Conservation (phyloP, 2,888 invertebrate genomes). For the Catocala sponsa region DNA sequence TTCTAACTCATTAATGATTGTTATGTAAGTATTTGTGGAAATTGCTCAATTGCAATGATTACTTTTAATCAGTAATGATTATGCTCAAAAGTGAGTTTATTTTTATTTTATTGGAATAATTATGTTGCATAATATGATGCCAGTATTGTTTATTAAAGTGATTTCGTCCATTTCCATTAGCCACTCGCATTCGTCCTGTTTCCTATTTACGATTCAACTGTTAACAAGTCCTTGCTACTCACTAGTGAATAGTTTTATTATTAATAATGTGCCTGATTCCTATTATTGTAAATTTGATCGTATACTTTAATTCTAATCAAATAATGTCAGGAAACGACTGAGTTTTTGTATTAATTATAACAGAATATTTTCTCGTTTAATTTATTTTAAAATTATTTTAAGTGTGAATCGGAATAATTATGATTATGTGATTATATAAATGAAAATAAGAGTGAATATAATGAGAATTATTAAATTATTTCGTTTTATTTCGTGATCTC, state of each 20-base stretch:
- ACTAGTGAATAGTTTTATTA: slow-evolving; percentile 73
- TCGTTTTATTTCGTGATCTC: slow-evolving; percentile 43
- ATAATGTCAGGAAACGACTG: slow-evolving; percentile 86
- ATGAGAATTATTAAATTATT: slow-evolving; percentile 77
- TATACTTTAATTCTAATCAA: slow-evolving; percentile 84
- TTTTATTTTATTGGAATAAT: slow-evolving; percentile 77
- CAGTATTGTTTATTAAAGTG: slow-evolving; percentile 64
- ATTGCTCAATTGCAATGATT: slow-evolving; percentile 82
- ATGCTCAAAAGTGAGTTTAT: slow-evolving; percentile 83
- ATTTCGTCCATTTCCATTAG: slow-evolving; percentile 71
- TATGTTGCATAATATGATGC: slow-evolving; percentile 65
- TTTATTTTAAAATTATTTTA: slow-evolving; percentile 86
- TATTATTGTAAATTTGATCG: slow-evolving; percentile 86
- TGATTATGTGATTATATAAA: slow-evolving; percentile 87
- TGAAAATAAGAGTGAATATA: slow-evolving; percentile 84
- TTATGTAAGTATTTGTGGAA: slow-evolving; percentile 64
- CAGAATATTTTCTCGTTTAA: slow-evolving; percentile 84
- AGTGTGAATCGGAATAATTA: slow-evolving; percentile 86
- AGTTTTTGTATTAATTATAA: slow-evolving; percentile 86
- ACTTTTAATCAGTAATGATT: slow-evolving; percentile 75
- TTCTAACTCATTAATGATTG: slow-evolving; percentile 65
- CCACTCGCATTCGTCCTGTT: slow-evolving; percentile 46
- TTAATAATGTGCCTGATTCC: slow-evolving; percentile 86
- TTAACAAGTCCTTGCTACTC: slow-evolving; percentile 68
- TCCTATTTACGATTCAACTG: slow-evolving; percentile 55